Evolutionary conservation across 1,140 invertebrate genomes (phyloP).

Genomic region (Caerostris extrusa): DNA sequence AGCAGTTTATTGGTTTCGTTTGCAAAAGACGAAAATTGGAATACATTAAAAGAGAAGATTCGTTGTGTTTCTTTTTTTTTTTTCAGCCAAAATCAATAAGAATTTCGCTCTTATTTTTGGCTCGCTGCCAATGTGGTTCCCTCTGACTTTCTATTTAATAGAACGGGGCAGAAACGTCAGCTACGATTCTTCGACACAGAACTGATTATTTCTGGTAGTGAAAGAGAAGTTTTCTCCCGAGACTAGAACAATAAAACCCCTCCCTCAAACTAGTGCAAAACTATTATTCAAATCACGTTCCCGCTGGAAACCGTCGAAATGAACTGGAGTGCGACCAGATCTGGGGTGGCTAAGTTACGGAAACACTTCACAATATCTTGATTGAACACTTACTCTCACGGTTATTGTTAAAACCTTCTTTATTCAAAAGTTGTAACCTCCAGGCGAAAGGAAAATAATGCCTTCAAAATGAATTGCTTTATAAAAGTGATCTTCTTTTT

Average conservation of each 20-base stretch:
- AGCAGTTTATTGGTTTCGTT: constrained; percentile 59
- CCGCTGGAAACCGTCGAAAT: background rate
- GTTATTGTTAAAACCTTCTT: background rate
- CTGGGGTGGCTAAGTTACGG: background rate
- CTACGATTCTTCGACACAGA: background rate
- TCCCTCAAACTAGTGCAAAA: background rate
- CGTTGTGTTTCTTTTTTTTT: constrained; percentile 16
- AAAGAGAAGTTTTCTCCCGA: constrained; percentile 5
- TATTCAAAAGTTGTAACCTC: background rate
- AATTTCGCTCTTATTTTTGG: constrained; percentile 52
- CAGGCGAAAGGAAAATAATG: too few species aligned
- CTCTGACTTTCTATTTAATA: constrained; percentile 17
- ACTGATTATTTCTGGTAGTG: constrained; percentile 12
- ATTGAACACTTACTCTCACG: background rate
- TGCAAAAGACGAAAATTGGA: constrained; percentile 61
- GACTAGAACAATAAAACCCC: background rate
- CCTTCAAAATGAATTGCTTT: too few species aligned
- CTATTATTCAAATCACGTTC: constrained; percentile 13
- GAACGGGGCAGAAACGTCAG: background rate
- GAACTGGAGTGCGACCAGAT: background rate
- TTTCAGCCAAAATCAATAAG: constrained; percentile 61
- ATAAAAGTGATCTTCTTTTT: too few species aligned
- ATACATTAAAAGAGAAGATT: constrained; percentile 69
- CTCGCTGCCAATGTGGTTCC: constrained; percentile 3
- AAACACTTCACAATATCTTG: background rate